Evolutionary conservation across 2,797 vertebrate species (phyloP).

Genomic region (Falco novaeseelandiae): DNA sequence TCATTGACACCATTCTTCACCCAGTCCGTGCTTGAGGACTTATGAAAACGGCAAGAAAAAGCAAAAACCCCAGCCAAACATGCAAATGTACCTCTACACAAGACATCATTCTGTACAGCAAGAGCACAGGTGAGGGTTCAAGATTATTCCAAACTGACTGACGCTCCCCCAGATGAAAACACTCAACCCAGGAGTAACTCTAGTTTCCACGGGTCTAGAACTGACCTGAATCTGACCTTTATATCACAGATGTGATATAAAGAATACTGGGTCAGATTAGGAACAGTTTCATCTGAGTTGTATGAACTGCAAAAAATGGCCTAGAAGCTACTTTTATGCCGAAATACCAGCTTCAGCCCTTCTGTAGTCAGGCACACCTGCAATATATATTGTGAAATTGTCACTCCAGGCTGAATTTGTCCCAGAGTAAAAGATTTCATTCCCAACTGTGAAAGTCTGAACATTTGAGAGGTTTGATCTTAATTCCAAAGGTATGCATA

Average conservation of each 20-base stretch:
- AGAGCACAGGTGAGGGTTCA: not conserved
- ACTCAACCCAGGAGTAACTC: not conserved
- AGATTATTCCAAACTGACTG: not conserved
- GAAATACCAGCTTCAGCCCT: not conserved
- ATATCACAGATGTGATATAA: not conserved
- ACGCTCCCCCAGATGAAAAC: not conserved
- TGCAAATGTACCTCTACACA: not conserved
- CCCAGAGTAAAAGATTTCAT: not conserved
- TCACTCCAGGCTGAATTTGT: constrained; percentile 12
- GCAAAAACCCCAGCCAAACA: not conserved
- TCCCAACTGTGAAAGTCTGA: not conserved
- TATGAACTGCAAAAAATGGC: not conserved
- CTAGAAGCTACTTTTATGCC: not conserved
- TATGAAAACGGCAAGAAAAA: not conserved
- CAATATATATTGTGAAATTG: not conserved
- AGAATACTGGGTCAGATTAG: not conserved
- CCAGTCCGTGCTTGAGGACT: not conserved
- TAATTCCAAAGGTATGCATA: constrained; percentile 4
- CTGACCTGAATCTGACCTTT: not conserved
- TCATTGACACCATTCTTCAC: not conserved
- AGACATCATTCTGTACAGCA: not conserved
- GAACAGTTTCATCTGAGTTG: not conserved
- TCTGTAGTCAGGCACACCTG: not conserved
- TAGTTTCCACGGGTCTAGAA: not conserved
- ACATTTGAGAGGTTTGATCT: constrained; percentile 16